Conservation (phyloP, 2,888 invertebrate genomes). For the Enchytraeus crypticus region DNA sequence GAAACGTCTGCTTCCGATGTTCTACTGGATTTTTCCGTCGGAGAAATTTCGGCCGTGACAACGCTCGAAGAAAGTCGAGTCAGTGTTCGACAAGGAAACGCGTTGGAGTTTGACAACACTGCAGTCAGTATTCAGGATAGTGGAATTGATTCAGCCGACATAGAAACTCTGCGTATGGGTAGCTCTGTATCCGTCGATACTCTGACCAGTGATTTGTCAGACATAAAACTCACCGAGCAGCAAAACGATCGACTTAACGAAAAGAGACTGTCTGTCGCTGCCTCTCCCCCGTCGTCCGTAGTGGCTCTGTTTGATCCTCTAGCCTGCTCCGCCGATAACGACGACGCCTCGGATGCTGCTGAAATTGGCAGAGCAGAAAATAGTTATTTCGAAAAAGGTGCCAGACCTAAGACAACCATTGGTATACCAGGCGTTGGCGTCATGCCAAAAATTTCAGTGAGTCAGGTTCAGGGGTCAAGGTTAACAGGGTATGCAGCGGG, state of each 20-base stretch:
- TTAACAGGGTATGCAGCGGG: too few species aligned
- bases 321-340: constrained; percentile 7
- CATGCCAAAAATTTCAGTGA: constrained; percentile 9
- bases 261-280: constrained; percentile 35
- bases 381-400: background rate
- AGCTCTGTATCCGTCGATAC: constrained; percentile 16
- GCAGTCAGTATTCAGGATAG: background rate
- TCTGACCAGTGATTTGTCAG: constrained; percentile 18
- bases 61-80: too few species aligned
- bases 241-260: constrained; percentile 39
- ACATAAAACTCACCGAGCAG: constrained; percentile 36
- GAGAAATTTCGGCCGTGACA: background rate
- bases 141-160: too few species aligned
- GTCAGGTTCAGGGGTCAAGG: background rate
- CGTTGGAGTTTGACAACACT: background rate
- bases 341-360: constrained; percentile 3
- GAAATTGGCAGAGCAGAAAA: background rate
- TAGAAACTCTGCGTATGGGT: background rate
- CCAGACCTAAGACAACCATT: constrained; percentile 4
- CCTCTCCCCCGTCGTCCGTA: too few species aligned
- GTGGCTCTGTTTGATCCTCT: constrained; percentile 39
- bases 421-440: too few species aligned
- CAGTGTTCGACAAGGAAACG: background rate
- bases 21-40: background rate
- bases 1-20: background rate